Evolutionary conservation across 2,888 invertebrate genomes (phyloP).

Genomic region (Diaphora mendica): DNA sequence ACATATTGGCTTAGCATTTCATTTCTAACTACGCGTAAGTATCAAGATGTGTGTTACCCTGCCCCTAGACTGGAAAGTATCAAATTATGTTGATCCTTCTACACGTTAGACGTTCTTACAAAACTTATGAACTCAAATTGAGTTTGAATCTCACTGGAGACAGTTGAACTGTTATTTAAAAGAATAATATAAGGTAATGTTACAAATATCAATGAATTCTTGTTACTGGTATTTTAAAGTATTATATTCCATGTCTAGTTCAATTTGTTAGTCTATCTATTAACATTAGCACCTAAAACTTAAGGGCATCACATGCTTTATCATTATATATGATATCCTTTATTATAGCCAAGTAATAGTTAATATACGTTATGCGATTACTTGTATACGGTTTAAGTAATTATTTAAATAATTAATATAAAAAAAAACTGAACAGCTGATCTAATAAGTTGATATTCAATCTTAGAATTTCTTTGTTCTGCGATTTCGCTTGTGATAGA

Average conservation of each 20-base stretch:
- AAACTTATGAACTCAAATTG: not conserved
- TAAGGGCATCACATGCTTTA: slow-evolving; percentile 35
- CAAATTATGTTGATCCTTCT: not conserved
- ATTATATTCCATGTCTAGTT: slow-evolving; percentile 4
- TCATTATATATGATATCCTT: not conserved
- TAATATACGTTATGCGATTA: not conserved
- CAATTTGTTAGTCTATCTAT: slow-evolving; percentile 45
- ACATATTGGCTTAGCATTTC: slow-evolving; percentile 71
- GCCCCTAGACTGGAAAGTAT: not conserved
- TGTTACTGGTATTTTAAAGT: not conserved
- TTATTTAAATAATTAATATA: no score
- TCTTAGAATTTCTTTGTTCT: no score
- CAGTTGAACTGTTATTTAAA: not conserved
- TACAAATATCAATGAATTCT: not conserved
- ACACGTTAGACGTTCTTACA: not conserved
- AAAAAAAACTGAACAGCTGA: no score
- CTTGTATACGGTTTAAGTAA: no score
- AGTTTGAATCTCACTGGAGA: not conserved
- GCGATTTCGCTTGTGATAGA: no score
- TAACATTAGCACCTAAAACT: slow-evolving; percentile 51
- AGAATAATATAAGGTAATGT: not conserved
- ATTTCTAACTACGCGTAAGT: not conserved
- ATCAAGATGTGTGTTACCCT: slow-evolving; percentile 3
- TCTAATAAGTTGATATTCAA: no score
- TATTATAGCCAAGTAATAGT: not conserved